Base-by-base conservation (phyloP, 2,888 invertebrate genomes). In the Standfussiana lucernea region DNA sequence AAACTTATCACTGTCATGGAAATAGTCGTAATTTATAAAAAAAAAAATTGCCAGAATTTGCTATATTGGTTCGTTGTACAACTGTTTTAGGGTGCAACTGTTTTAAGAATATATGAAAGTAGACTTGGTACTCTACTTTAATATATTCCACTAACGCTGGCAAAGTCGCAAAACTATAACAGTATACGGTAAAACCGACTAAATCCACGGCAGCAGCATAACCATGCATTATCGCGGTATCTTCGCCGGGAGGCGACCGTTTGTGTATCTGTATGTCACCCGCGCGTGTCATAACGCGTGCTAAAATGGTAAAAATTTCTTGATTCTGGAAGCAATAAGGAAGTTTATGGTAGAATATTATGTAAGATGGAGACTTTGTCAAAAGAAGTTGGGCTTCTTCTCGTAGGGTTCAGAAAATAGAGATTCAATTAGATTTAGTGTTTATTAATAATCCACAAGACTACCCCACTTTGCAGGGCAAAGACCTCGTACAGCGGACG, bases 221-320 rank as follows among this genome's bases (percentile, higher is more conserved):
- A 21, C 70, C 71, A 59, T 75, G 67, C 32, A 71, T 82, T 80
- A 78, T 56, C 83, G 61, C 50, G 21, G 62, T 66, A 73, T 82
- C 78, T 67, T 77, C 56, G 15, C 35, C 42, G 71, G 75, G 70
- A 73, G 24, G 47, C 53, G 42, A 45, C 66, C 21, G 64, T 82
- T 66, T 75, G 66, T 68, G 61, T 72, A 69, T 56, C 56, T 85
- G 28, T 67, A 45, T 68, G 45, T 75, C 53, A 72, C 40, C 66
- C 56, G 40, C 37, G 65, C 50, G 66, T 24, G 64, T 45, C 71
- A n/a, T n/a, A n/a, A n/a, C n/a, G n/a, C 45, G 18, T 11, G 15
- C 56, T n/a, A 21, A 47, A 40, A 45, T 47, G 11, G 6, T n/a
- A 11, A 18, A 35, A n/a, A 21, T 28, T 68, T 11, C 40, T 64